Evolutionary conservation across 2,888 invertebrate genomes (phyloP).

Genomic region (Chromoteleia sp.): DNA sequence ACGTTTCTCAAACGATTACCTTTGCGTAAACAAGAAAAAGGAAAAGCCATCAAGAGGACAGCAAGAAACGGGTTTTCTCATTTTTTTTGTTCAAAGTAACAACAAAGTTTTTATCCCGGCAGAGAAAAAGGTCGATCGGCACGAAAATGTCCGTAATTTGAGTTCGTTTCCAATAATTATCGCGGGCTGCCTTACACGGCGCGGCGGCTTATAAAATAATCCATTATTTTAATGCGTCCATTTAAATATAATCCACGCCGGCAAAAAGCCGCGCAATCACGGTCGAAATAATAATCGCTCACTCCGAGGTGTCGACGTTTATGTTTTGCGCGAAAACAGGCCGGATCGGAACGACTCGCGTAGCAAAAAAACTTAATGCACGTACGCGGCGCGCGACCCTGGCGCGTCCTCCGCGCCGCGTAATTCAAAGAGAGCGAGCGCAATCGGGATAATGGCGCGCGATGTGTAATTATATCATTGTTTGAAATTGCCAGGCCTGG

Average conservation of each 20-base stretch:
- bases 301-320: constrained; percentile 52
- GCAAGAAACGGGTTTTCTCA: too few relatives aligned
- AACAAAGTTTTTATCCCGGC: too few relatives aligned
- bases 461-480: constrained; percentile 83
- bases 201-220: constrained; percentile 39
- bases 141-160: constrained; percentile 33
- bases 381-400: constrained; percentile 41
- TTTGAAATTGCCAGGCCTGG: constrained; percentile 79
- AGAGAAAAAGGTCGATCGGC: too few relatives aligned
- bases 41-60: too few relatives aligned
- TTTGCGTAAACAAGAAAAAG: too few relatives aligned
- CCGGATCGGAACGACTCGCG: constrained; percentile 19
- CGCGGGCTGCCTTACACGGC: not conserved
- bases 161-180: constrained; percentile 30
- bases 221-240: constrained; percentile 49
- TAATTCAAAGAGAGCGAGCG: constrained; percentile 73
- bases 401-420: constrained; percentile 42
- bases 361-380: constrained; percentile 40
- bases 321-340: constrained; percentile 45
- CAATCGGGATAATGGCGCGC: constrained; percentile 80
- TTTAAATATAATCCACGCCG: constrained; percentile 40
- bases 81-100: too few relatives aligned
- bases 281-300: constrained; percentile 44
- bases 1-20: too few relatives aligned
- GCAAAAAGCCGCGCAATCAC: constrained; percentile 49